phyloP scores from a whole-genome alignment of 2,888 invertebrate genomes.

The Cantharis lateralis region DNA sequence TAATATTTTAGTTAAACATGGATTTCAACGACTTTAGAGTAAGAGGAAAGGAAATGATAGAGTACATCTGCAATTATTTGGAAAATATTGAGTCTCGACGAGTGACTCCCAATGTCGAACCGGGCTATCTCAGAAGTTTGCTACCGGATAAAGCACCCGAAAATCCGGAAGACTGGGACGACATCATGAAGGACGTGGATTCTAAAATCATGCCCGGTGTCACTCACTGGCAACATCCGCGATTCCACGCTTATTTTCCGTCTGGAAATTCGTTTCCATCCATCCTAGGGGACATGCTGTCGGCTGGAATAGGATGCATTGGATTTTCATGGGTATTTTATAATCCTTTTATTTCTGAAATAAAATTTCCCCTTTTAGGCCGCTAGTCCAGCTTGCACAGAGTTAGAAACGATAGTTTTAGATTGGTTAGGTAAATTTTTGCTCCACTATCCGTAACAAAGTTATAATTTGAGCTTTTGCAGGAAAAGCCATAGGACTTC shows the following conservation, averaged over 20 bases:
- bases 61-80: constrained; percentile 91
- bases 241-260: constrained; percentile 98
- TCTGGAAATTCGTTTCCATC: constrained; percentile 98
- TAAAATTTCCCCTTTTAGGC: constrained; percentile 65
- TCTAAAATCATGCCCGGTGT: constrained; percentile 92
- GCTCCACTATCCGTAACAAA: constrained; percentile 18
- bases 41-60: constrained; percentile 91
- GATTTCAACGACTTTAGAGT: constrained; percentile 84
- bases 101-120: constrained; percentile 88
- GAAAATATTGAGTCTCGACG: constrained; percentile 77
- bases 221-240: constrained; percentile 98
- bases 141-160: constrained; percentile 82
- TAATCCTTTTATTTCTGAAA: background rate
- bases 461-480: constrained; percentile 22
- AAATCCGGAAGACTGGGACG: constrained; percentile 82
- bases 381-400: constrained; percentile 96
- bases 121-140: constrained; percentile 82
- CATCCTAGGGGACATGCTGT: constrained; percentile 95
- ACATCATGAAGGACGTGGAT: constrained; percentile 88
- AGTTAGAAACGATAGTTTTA: constrained; percentile 91
- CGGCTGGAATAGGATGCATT: constrained; percentile 93
- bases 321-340: constrained; percentile 93
- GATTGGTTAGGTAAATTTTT: constrained; percentile 75
- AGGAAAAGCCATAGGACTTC: constrained; percentile 91
- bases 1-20: constrained; percentile 61